Evolutionary conservation across 2,888 invertebrate genomes (phyloP), one percentile per base, ranked within the genome.

Genomic region (Ochropleura leucogaster): DNA sequence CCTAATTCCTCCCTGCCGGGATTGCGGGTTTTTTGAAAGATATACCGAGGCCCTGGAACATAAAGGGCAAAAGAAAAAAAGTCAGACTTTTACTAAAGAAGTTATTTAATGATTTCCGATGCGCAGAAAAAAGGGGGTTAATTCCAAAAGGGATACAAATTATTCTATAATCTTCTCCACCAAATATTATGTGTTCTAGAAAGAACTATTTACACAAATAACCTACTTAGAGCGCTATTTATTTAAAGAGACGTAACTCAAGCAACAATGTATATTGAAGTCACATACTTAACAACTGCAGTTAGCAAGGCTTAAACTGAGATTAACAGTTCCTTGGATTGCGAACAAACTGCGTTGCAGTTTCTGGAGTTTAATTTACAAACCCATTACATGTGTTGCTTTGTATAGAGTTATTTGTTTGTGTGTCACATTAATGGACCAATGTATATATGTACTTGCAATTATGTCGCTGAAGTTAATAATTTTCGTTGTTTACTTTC

Each of bases 311-410:
- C 77, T 87, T 87, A 82, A 87, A 87, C 84, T 82, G 83, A 88
- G 85, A 86, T 89, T 89, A 88, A 80, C 84, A 82, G 86, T 87
- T 88, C 77, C 87, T 87, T 68, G 86, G 77, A 87, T 88, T 88
- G 83, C 78, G 82, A 77, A 83, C 89, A 83, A 84, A 88, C 86
- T 86, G 83, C 70, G 77, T 73, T 87, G 86, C 88, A 89, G 78
- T 87, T 87, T 85, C 85, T 73, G 62, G 71, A 88, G 86, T 84
- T 85, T 86, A 87, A 90, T 87, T 89, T 86, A 89, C 85, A 89
- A 86, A 85, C 86, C 86, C 66, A 77, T 88, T n/a, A 84, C 79
- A 83, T 82, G 67, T 80, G 75, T 69, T 72, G 85, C 65, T 82
- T 66, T 55, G 63, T 74, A 77, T 65, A 42, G 20, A 78, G 78